Conservation (phyloP, 2,113 vertebrate genomes). For the Zingel zingel region DNA sequence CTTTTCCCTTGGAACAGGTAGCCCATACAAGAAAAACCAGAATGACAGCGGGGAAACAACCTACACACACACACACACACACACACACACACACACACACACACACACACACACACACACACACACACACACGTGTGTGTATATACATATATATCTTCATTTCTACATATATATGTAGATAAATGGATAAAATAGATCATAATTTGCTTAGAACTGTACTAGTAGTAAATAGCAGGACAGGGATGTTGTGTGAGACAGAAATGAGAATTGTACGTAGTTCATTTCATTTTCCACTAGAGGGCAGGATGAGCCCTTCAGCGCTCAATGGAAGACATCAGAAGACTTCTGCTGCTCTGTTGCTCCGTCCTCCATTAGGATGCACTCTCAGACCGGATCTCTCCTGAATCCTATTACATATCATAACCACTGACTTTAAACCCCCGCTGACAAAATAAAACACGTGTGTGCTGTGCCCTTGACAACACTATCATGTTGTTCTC, state of each 20-base stretch:
- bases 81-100: too few species aligned
- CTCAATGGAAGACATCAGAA: background rate
- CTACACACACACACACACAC: too few species aligned
- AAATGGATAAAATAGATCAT: background rate
- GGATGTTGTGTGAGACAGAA: background rate
- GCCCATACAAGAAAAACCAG: background rate
- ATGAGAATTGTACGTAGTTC: background rate
- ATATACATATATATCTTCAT: too few species aligned
- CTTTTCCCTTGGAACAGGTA: background rate
- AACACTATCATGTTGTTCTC: conserved; percentile 35
- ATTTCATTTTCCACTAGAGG: conserved; percentile 44
- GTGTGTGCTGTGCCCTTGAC: conserved; percentile 22
- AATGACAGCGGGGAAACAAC: background rate
- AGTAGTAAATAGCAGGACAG: too few species aligned
- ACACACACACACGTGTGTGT: too few species aligned
- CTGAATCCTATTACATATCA: conserved; percentile 44
- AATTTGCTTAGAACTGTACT: background rate
- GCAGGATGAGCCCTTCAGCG: conserved; percentile 50
- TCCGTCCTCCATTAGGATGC: conserved; percentile 40
- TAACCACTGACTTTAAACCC: conserved; percentile 35
- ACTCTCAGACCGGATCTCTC: conserved; percentile 23
- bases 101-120: too few species aligned
- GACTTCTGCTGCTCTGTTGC: background rate
- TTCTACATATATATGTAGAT: background rate
- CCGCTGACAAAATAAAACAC: conserved; percentile 36